Base-by-base conservation (phyloP, 2,888 invertebrate genomes). In the Pristionchus exspectatus region DNA sequence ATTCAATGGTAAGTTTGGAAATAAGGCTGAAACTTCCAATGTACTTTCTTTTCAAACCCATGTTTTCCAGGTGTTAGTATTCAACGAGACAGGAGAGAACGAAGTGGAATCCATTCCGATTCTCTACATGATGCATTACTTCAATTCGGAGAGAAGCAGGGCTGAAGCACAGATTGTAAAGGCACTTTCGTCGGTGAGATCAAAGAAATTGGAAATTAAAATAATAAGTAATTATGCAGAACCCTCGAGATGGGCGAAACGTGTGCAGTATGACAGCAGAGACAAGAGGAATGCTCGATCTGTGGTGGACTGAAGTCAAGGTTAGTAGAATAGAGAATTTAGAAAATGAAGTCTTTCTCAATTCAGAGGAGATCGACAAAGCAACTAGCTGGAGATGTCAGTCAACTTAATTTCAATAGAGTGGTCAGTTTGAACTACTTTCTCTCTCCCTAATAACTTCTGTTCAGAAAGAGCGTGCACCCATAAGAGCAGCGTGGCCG, bases 221-320 rank as follows among this genome's bases (percentile, higher is more conserved):
- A 50, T 50, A 50, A 50, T 50, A 10, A 50, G 0, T 9, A 50
- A 50, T 50, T 5, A 2, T 50, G 44, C 44, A 83, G 56, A 56
- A 16, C 56, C n/a, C 83, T 21, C 83, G 83, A 83, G 30, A 56
- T 54, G 83, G 44, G 30, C 30, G 30, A 30, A 30, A 81, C 7
- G 38, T 56, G 83, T 83, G 27, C 4, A 83, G 56, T 14, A 54
- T 83, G 54, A 18, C 54, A 10, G 18, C 10, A 0, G 56, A 83
- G 16, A 83, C 38, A 10, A 30, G 56, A 7, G 7, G 18, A n/a
- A 16, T 56, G 21, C 83, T 83, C 83, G 83, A 83, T 54, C 27
- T 54, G 56, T 83, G 83, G 83, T 24, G 38, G n/a, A 54, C 5
- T 27, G 83, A 83, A 83, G 9, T 83, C 2, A 83, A 54, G 83